Conservation (phyloP, 2,888 invertebrate genomes). For the Cosmorhoe ocellata region DNA sequence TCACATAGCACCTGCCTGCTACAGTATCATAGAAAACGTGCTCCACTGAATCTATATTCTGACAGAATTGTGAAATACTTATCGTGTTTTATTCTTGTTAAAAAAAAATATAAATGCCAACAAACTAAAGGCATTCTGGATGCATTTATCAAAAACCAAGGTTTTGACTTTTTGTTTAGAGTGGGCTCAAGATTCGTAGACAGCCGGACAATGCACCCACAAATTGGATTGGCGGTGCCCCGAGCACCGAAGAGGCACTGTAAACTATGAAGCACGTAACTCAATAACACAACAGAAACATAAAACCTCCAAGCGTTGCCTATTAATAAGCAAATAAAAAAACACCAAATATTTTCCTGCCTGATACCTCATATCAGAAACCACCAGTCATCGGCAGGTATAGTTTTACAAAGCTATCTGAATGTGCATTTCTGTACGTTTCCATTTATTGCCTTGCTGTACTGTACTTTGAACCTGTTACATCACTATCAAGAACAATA, state of each 20-base stretch:
- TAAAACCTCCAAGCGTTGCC: no score
- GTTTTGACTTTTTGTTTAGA: constrained; percentile 27
- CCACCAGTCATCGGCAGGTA: no score
- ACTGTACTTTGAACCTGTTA: no score
- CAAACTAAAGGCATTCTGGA: background rate
- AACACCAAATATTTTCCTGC: no score
- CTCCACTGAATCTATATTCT: background rate
- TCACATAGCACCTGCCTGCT: constrained; percentile 2
- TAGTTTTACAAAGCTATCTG: no score
- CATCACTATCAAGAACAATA: no score
- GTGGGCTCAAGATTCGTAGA: constrained; percentile 42
- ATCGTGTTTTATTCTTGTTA: background rate
- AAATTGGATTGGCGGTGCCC: constrained; percentile 72
- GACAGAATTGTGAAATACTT: constrained; percentile 3
- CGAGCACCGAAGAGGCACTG: constrained; percentile 41
- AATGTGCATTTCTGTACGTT: no score
- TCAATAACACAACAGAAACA: background rate
- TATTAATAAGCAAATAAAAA: no score
- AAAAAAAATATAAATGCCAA: no score
- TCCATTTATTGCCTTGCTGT: no score
- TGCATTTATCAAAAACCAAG: constrained; percentile 5
- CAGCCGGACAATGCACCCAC: constrained; percentile 67
- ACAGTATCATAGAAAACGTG: constrained; percentile 10
- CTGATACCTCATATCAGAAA: no score
- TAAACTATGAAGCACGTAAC: constrained; percentile 6